Conservation (phyloP, 2,888 invertebrate species). For the Hydrotaea cyrtoneurina region DNA sequence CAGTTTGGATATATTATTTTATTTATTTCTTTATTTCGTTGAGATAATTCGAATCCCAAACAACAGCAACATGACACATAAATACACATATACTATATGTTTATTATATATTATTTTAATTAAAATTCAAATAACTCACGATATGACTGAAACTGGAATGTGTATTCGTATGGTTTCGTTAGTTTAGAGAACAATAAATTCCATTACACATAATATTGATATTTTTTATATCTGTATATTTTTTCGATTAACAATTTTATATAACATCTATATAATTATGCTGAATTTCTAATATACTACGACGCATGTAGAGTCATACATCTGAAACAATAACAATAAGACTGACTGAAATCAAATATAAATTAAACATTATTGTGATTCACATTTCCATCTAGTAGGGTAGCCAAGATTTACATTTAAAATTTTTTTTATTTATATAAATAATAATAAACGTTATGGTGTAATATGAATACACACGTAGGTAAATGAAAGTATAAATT, state of each 20-base stretch:
- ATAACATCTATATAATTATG: conserved; percentile 49
- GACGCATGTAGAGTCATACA: not conserved
- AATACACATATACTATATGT: conserved; percentile 38
- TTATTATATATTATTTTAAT: conserved; percentile 33
- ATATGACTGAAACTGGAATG: conserved; percentile 33
- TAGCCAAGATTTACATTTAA: conserved; percentile 70
- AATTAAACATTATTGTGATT: conserved; percentile 72
- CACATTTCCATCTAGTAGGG: conserved; percentile 75
- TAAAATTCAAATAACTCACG: conserved; percentile 11
- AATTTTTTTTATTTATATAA: not conserved
- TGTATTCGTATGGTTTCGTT: not conserved
- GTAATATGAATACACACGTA: not conserved
- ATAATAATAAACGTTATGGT: not conserved
- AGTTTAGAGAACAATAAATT: conserved; percentile 32
- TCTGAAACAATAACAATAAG: conserved; percentile 5
- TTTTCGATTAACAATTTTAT: not conserved
- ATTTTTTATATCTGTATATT: conserved; percentile 20
- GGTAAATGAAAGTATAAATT: not conserved
- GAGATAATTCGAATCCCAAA: conserved; percentile 69
- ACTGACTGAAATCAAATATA: not conserved
- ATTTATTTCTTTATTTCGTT: conserved; percentile 28
- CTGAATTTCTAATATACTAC: conserved; percentile 53
- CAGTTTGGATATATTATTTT: conserved; percentile 14
- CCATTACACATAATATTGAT: conserved; percentile 7
- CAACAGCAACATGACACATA: conserved; percentile 71